Percentiles rank a stretch among this genome's conserved stretches.
Conservation (phyloP, 1,140 invertebrate genomes). For the Parasteatoda tepidariorum region DNA sequence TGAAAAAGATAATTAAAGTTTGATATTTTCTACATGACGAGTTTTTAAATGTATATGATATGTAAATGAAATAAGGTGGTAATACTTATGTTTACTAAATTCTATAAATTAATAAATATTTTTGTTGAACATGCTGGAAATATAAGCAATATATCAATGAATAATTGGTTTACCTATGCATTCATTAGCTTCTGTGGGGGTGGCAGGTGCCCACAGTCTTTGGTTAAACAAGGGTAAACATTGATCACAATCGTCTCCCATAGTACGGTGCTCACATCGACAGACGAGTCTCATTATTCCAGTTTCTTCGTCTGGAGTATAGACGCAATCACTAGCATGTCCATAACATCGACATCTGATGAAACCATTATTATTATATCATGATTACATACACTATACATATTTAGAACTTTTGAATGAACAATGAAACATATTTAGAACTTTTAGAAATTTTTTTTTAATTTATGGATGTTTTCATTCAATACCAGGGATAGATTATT, state of each 20-base stretch:
- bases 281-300: conserved; percentile 71
- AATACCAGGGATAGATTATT: no score
- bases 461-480: no score
- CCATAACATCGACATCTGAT: conserved; percentile 96
- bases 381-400: no score
- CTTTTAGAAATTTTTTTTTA: no score
- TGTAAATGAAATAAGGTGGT: not conserved
- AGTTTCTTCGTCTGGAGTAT: conserved; percentile 66
- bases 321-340: conserved; percentile 89
- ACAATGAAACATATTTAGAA: no score
- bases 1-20: no score
- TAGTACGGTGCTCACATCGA: conserved; percentile 94
- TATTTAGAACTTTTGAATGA: no score
- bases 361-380: no score
- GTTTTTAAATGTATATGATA: not conserved
- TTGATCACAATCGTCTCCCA: conserved; percentile 88
- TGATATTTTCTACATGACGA: no score
- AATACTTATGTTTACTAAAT: not conserved
- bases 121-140: not conserved
- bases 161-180: conserved; percentile 94
- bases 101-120: not conserved
- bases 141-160: not conserved
- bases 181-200: conserved; percentile 86
- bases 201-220: conserved; percentile 91
- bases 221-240: conserved; percentile 96